These are phyloP conservation scores for Aurelia coerulea DNA, from an alignment of 30 jellyfish, hydroid and myxozoan species.

Conservation along the genomic window DNA sequence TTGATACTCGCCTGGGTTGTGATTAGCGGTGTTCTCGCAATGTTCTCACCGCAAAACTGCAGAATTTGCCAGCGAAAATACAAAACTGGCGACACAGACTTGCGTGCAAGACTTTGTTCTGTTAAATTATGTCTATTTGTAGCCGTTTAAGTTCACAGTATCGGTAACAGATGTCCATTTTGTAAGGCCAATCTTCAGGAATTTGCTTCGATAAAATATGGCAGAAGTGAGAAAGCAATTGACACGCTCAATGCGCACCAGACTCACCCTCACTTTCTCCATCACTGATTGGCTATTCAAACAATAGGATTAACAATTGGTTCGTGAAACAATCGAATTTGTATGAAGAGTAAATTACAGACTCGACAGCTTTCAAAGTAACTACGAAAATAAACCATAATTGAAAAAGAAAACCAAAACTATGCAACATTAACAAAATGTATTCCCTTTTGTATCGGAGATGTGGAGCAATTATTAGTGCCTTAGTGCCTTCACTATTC, in stretches of 20 bases:
- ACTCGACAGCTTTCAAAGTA: background rate
- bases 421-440: no score
- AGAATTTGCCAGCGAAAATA: no score
- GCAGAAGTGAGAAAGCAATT: slow-evolving; percentile 72
- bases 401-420: no score
- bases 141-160: slow-evolving; percentile 5
- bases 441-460: no score
- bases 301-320: slow-evolving; percentile 34
- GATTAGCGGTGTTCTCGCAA: no score
- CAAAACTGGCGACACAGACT: background rate
- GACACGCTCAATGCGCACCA: slow-evolving; percentile 93
- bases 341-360: slow-evolving; percentile 23
- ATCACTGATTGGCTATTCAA: slow-evolving; percentile 68
- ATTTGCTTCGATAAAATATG: slow-evolving; percentile 41
- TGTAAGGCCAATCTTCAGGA: slow-evolving; percentile 41
- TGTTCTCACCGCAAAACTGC: no score
- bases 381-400: no score
- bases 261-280: slow-evolving; percentile 93
- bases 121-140: slow-evolving; percentile 16
- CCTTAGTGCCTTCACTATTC: no score
- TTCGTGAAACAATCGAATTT: slow-evolving; percentile 13
- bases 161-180: slow-evolving; percentile 67
- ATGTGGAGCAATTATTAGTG: no score
- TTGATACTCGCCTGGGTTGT: background rate
- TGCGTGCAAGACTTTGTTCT: slow-evolving; percentile 7